Evolutionary conservation across 2,888 invertebrate genomes (phyloP).

Genomic region (Diploptera punctata): DNA sequence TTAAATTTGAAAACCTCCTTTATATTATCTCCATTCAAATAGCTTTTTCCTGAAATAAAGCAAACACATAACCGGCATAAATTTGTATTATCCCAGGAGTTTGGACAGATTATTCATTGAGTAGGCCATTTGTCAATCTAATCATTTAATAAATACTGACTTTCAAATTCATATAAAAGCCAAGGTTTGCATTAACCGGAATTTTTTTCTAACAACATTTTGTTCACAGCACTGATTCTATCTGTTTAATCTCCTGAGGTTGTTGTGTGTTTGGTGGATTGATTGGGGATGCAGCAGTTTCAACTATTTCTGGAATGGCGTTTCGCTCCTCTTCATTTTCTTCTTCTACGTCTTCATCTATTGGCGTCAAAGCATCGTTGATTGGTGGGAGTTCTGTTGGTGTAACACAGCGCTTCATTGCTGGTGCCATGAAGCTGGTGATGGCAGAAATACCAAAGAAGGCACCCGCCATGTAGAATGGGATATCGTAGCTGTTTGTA

Average conservation of each 20-base stretch:
- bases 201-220: background rate
- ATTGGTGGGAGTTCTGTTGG: conserved; percentile 68
- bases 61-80: too few relatives aligned
- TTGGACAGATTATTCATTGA: too few relatives aligned
- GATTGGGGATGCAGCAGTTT: conserved; percentile 75
- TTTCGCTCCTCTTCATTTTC: conserved; percentile 74
- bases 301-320: conserved; percentile 73
- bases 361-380: conserved; percentile 76
- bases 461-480: conserved; percentile 92
- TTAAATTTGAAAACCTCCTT: too few relatives aligned
- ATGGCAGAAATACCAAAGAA: conserved; percentile 86
- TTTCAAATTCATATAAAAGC: background rate
- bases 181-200: background rate
- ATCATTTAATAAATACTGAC: too few relatives aligned
- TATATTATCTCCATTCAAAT: too few relatives aligned
- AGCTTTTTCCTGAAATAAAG: too few relatives aligned
- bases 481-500: conserved; percentile 81
- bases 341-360: conserved; percentile 73
- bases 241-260: conserved; percentile 68
- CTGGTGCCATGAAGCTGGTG: conserved; percentile 83
- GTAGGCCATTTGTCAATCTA: too few relatives aligned
- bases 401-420: conserved; percentile 65
- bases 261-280: conserved; percentile 55
- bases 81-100: too few relatives aligned
- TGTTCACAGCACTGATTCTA: conserved; percentile 73